Conservation (phyloP, 1,140 invertebrate genomes). For the Dendrolimus punctatus region DNA sequence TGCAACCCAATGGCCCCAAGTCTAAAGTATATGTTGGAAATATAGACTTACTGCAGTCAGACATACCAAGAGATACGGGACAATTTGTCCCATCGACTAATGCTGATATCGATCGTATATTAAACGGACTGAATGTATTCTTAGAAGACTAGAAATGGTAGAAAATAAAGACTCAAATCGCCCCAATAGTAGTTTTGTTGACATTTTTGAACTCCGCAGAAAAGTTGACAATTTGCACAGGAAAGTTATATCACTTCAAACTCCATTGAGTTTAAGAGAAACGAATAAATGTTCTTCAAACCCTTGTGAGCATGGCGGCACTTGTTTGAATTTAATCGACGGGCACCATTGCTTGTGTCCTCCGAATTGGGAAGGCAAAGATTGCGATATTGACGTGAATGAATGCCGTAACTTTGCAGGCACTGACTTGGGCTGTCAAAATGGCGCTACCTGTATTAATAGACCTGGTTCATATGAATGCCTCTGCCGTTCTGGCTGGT, state of each 20-base stretch:
- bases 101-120: conserved; percentile 20
- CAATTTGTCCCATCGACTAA: conserved; percentile 10
- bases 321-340: conserved; percentile 82
- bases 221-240: conserved; percentile 39
- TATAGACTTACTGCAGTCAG: conserved; percentile 66
- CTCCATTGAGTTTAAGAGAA: conserved; percentile 42
- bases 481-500: conserved; percentile 82
- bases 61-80: conserved; percentile 5
- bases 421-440: conserved; percentile 95
- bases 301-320: conserved; percentile 89
- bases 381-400: conserved; percentile 87
- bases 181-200: conserved; percentile 23
- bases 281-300: conserved; percentile 79
- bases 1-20: conserved; percentile 74
- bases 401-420: conserved; percentile 87
- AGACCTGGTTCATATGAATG: conserved; percentile 87
- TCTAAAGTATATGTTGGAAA: conserved; percentile 75
- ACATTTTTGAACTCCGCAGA: conserved; percentile 29
- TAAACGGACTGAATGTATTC: conserved; percentile 52
- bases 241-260: conserved; percentile 56
- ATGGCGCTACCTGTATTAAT: conserved; percentile 91
- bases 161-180: conserved; percentile 43
- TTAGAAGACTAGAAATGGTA: conserved; percentile 58
- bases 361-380: conserved; percentile 82
- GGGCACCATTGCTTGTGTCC: conserved; percentile 85